phyloP scores from a whole-genome alignment of 2,113 vertebrate genomes.

The Phylloscopus trochiloides region DNA sequence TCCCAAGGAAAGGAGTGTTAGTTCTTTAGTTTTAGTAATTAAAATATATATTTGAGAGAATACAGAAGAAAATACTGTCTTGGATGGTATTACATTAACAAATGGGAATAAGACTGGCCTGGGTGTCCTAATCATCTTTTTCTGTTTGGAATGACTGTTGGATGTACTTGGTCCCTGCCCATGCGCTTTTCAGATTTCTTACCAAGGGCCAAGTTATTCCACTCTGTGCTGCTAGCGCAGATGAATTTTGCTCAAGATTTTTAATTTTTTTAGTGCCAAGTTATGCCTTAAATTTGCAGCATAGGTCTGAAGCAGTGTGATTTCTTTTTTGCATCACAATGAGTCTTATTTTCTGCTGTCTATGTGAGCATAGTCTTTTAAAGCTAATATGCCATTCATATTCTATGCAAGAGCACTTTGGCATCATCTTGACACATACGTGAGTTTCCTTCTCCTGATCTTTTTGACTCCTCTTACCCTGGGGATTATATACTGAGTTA shows the following conservation, averaged over 20 bases:
- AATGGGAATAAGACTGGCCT: not conserved
- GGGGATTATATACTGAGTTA: not conserved
- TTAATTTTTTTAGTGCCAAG: not conserved
- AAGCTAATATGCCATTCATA: not conserved
- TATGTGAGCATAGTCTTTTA: not conserved
- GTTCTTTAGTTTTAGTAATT: not conserved
- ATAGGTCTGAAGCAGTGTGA: not conserved
- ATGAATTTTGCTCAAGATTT: not conserved
- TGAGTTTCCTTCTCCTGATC: not conserved
- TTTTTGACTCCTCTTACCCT: not conserved
- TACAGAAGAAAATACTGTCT: not conserved
- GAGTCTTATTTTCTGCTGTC: not conserved
- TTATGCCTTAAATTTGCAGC: not conserved
- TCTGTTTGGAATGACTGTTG: not conserved
- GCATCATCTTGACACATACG: not conserved
- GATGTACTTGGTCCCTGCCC: not conserved
- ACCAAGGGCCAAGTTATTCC: not conserved
- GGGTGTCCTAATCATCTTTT: not conserved
- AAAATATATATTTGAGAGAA: not conserved
- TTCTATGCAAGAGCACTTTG: not conserved
- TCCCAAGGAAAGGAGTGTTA: not conserved
- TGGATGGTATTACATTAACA: not conserved
- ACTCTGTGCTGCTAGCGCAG: not conserved
- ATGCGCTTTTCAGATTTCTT: conserved; percentile 25
- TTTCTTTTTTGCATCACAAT: conserved; percentile 1